Percentiles rank a stretch among this genome's conserved stretches.
These are phyloP conservation scores for Sminthurinus signatus DNA, from an alignment of 1,140 invertebrate genomes.

Conservation along the genomic window DNA sequence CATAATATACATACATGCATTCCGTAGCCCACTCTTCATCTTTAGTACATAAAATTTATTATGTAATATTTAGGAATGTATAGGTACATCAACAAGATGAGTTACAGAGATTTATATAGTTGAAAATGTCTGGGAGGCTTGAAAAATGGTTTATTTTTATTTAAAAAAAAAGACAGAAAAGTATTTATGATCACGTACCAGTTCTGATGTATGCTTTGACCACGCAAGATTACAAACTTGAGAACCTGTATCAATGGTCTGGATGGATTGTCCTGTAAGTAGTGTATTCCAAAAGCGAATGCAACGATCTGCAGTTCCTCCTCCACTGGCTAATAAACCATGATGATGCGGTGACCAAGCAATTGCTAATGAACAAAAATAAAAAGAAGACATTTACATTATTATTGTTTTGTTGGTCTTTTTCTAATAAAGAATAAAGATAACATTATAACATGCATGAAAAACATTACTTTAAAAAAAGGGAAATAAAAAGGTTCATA, in stretches of 20 bases:
- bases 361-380: constrained; percentile 61
- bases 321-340: constrained; percentile 91
- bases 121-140: neutral
- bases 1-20: too few relatives aligned
- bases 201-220: constrained; percentile 96
- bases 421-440: too few relatives aligned
- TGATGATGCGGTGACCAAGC: constrained; percentile 99
- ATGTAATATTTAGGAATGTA: too few relatives aligned
- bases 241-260: constrained; percentile 86
- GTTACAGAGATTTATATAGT: too few relatives aligned
- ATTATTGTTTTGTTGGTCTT: too few relatives aligned
- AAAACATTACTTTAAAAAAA: too few relatives aligned
- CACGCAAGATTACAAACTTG: constrained; percentile 98
- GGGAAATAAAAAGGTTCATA: too few relatives aligned
- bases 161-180: neutral
- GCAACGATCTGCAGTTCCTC: constrained; percentile 54
- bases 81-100: too few relatives aligned
- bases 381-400: too few relatives aligned
- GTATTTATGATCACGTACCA: constrained; percentile 56
- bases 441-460: too few relatives aligned
- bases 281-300: constrained; percentile 17
- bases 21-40: too few relatives aligned
- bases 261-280: constrained; percentile 9
- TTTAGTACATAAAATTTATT: too few relatives aligned
- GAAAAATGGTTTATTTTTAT: neutral